Evolutionary conservation across 2,113 vertebrate genomes (phyloP).

Genomic region (Sorex araneus): DNA sequence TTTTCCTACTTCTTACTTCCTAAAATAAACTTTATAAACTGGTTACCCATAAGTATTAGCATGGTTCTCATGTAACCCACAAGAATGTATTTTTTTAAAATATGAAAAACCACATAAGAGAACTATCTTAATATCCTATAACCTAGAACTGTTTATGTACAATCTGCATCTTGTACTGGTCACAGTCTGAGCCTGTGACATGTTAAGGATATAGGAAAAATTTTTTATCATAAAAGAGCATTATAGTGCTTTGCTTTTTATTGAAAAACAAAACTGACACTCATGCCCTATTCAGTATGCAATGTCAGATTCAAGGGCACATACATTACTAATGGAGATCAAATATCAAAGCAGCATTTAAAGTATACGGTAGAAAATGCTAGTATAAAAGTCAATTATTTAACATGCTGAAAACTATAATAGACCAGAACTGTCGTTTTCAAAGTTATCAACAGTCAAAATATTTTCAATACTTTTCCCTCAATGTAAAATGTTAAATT

Average conservation of each 20-base stretch:
- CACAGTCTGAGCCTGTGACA: slow-evolving; percentile 45
- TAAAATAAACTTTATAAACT: slow-evolving; percentile 54
- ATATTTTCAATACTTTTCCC: slow-evolving; percentile 7
- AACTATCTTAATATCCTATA: slow-evolving; percentile 8
- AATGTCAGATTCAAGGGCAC: neutral
- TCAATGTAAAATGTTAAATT: neutral
- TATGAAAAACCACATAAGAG: slow-evolving; percentile 49
- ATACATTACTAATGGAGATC: neutral
- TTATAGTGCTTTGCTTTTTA: neutral
- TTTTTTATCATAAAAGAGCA: neutral
- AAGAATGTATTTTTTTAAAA: slow-evolving; percentile 5
- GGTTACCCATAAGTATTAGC: slow-evolving; percentile 24
- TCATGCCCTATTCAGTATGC: neutral
- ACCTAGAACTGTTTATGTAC: slow-evolving; percentile 4
- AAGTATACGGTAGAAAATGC: slow-evolving; percentile 16
- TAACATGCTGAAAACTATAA: slow-evolving; percentile 31
- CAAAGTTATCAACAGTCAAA: neutral
- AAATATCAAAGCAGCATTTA: slow-evolving; percentile 1
- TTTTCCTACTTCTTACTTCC: slow-evolving; percentile 39
- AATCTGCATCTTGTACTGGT: slow-evolving; percentile 7
- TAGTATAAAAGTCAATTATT: slow-evolving; percentile 50
- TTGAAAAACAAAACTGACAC: slow-evolving; percentile 16
- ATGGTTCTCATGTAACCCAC: neutral
- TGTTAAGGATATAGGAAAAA: neutral
- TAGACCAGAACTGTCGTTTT: neutral